phyloP scores from a whole-genome alignment of 2,888 invertebrate genomes.

The Balanococcus diminutus region DNA sequence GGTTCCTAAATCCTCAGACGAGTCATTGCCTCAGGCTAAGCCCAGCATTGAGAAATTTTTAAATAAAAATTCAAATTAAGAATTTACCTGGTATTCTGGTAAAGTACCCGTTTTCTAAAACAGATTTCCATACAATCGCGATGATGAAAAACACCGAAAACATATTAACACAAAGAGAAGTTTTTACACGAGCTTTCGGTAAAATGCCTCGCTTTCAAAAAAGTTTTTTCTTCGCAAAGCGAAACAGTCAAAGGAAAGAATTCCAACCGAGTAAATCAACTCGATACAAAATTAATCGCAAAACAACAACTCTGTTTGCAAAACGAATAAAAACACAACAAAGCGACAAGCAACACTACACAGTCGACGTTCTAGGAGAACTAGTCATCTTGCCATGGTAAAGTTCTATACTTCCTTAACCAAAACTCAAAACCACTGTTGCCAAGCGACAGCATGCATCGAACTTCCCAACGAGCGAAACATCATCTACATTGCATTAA shows the following conservation, averaged over 20 bases:
- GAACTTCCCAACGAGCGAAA: not conserved
- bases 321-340: not conserved
- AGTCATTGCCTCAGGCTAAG: too few relatives aligned
- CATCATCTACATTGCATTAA: not conserved
- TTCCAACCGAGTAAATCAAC: too few relatives aligned
- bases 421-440: slow-evolving; percentile 18
- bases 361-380: slow-evolving; percentile 15
- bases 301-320: not conserved
- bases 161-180: slow-evolving; percentile 8
- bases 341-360: not conserved
- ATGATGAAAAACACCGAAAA: slow-evolving; percentile 19
- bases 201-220: not conserved
- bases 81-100: slow-evolving; percentile 1
- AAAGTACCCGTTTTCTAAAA: not conserved
- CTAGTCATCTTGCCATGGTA: not conserved
- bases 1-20: too few relatives aligned
- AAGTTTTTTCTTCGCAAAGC: not conserved
- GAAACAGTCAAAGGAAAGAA: not conserved
- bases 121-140: slow-evolving; percentile 8
- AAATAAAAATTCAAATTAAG: not conserved
- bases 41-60: too few relatives aligned
- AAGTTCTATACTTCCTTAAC: slow-evolving; percentile 30
- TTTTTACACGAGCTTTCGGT: not conserved
- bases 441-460: not conserved
- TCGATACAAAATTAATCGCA: not conserved